Percentiles rank a stretch among this genome's conserved stretches.
These are phyloP conservation scores for Tipula unca DNA, from an alignment of 2,888 invertebrate species.

Conservation along the genomic window DNA sequence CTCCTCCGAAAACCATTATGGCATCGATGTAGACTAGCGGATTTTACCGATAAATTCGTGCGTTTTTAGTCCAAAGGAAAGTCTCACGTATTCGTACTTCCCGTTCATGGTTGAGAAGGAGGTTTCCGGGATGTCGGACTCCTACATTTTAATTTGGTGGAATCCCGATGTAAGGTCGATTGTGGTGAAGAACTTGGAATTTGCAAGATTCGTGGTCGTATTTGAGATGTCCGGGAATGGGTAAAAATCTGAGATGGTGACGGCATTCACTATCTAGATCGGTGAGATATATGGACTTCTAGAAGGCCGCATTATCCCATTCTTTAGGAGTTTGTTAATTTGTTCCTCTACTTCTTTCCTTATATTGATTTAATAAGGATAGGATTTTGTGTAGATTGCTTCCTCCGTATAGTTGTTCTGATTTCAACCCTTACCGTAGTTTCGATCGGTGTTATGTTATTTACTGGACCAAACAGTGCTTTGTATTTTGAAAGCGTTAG, in stretches of 20 bases:
- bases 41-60: too few relatives aligned
- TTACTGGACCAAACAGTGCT: conserved; percentile 22
- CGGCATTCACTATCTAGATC: too few relatives aligned
- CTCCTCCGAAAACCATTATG: not conserved
- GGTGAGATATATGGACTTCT: not conserved
- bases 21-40: too few relatives aligned
- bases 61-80: not conserved
- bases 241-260: conserved; percentile 20
- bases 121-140: not conserved
- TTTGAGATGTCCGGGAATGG: too few relatives aligned
- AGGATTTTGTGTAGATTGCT: conserved; percentile 24
- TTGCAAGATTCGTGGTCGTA: conserved; percentile 24
- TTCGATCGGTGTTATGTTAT: conserved; percentile 21
- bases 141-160: conserved; percentile 27
- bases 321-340: not conserved
- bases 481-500: conserved; percentile 20
- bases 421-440: conserved; percentile 24
- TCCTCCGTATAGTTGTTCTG: conserved; percentile 23
- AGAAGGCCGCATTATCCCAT: not conserved
- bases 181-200: conserved; percentile 27
- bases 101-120: conserved; percentile 27
- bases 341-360: not conserved
- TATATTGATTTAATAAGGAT: conserved; percentile 22
- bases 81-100: conserved; percentile 25
- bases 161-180: conserved; percentile 28